Evolutionary conservation across 2,797 vertebrate species (phyloP).

Genomic region (Helicolenus hilgendorfi): DNA sequence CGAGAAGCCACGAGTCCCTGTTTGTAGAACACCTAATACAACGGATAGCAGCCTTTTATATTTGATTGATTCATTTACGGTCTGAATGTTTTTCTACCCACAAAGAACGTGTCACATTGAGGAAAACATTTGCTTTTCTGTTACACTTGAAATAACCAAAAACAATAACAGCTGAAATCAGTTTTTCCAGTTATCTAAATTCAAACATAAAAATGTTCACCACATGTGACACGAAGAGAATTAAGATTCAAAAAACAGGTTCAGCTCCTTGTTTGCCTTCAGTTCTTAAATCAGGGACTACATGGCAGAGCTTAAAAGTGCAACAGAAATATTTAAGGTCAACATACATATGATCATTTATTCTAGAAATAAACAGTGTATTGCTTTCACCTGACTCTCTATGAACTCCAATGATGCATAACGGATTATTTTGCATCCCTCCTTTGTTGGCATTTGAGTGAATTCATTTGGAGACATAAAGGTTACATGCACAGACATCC

Average conservation of each 20-base stretch:
- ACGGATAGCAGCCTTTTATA: neutral
- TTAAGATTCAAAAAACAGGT: neutral
- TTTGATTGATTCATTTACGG: neutral
- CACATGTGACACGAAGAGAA: neutral
- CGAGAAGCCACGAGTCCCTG: slow-evolving; percentile 4
- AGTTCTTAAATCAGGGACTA: slow-evolving; percentile 25
- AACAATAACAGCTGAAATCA: neutral
- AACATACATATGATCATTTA: neutral
- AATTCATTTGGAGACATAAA: neutral
- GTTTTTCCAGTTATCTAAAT: neutral
- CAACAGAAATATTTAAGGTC: slow-evolving; percentile 35
- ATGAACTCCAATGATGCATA: neutral
- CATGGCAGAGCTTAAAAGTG: slow-evolving; percentile 46
- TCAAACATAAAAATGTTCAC: neutral
- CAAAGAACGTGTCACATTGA: neutral
- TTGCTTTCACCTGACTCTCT: slow-evolving; percentile 18
- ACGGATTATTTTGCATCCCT: neutral
- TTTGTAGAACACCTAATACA: neutral
- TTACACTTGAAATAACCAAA: neutral
- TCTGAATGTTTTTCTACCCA: neutral
- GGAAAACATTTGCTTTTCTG: neutral
- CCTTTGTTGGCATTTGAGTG: neutral
- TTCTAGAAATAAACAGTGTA: slow-evolving; percentile 3
- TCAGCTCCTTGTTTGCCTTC: neutral
- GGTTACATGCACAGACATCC: neutral